Evolutionary conservation across 2,113 vertebrate genomes (phyloP), one percentile per base, ranked within the genome.

Genomic region (Chiloscyllium plagiosum): DNA sequence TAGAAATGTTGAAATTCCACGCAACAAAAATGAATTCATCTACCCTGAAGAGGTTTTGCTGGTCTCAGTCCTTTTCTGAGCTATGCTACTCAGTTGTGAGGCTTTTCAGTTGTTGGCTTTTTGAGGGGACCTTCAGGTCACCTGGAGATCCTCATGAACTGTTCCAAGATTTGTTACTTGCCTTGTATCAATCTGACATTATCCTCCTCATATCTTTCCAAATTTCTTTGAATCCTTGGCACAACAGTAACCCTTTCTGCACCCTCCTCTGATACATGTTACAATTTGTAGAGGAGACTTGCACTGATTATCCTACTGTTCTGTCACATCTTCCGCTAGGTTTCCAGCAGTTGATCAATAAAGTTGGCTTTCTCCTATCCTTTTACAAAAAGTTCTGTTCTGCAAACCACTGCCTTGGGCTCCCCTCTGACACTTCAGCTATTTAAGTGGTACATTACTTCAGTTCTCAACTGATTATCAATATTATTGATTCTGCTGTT

Each of bases 1-100:
- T 93, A 93, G n/a, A 93, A 93, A 93, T 93, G 6, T 65, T 93
- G 61, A 66, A 93, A 93, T 93, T n/a, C 61, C 66, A 37, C 19
- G 22, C 56, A 92, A 92, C 65, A 92, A 65, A 89, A 92, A 92
- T 2, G 15, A 93, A 66, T 93, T 93, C 37, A 66, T 22, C 61
- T 20, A 22, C 33, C 89, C n/a, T 66, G 61, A 20, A 66, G 29
- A n/a, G 42, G 17, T 47, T 6, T 4, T 1, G 3, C 22, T 66
- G 17, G 56, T 10, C 61, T 68, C 37, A 6, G 33, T 1, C 61
- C 1, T 65, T 65, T 66, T 22, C 4, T 20, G 3, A 4, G 87
- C 1, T 13, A 24, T 33, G 19, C 22, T 93, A 66, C 66, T 66
- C 61, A n/a, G n/a, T 19, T 93, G 17, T 93, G 20, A 5, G 20